Base-by-base conservation (phyloP, 1,140 invertebrate genomes). In the Tetragonula clypearis region DNA sequence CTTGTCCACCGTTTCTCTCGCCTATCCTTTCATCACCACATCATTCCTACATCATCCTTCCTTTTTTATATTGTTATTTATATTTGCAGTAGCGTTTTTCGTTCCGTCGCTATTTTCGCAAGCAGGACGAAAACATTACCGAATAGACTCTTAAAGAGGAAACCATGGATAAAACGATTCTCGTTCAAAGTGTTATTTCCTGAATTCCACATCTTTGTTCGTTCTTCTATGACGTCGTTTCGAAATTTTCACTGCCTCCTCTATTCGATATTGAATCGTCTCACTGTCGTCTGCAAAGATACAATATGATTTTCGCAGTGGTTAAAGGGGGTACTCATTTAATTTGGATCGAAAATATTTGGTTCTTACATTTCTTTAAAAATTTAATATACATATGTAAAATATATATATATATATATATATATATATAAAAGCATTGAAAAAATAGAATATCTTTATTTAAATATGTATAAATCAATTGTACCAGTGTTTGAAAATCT, bases 1-100 rank as follows among this genome's bases (percentile, higher is more conserved):
- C n/a, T 71, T 74, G 83, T 58, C 77, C 26, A 66, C n/a, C n/a
- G 62, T 73, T 60, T 23, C 65, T 82, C 71, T 80, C 69, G 41
- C 12, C 2, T 21, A 21, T 75, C 2, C 5, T 5, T 19, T 17
- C 21, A 15, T 56, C 73, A 5, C 14, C 53, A 5, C 14, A n/a
- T n/a, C n/a, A n/a, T 79, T 21, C 12, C 19, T 53, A 53, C 11
- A 74, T 17, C 23, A 9, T 8, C 11, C 23, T 41, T 53, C 1
- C n/a, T 2, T 26, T 21, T 4, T 74, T 26, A 74, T 21, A 17
- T n/a, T 30, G 19, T 56, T 23, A 80, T 49, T 30, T 41, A 69
- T 60, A 86, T 14, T 56, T 17, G 23, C 41, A 26, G 26, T 8
- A 30, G 53, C 19, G 12, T 56, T 56, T 56, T n/a, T 78, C 68